A percentile compares a stretch with the other conserved stretches of the same genome.
phyloP scores from a whole-genome alignment of 2,797 vertebrate species.

The Cacajao melanocephalus region DNA sequence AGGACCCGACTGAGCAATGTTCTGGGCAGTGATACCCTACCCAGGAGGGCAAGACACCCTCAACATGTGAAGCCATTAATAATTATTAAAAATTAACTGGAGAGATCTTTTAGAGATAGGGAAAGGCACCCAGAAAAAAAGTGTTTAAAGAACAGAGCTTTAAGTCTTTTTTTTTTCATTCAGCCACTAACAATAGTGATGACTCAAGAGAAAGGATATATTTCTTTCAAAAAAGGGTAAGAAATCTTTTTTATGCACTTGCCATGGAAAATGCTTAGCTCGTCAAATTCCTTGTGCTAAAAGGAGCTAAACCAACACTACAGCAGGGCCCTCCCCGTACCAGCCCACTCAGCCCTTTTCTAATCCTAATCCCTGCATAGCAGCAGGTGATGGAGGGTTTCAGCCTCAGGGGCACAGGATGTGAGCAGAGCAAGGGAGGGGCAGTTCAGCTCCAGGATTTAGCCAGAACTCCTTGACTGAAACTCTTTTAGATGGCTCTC shows the following conservation, averaged over 20 bases:
- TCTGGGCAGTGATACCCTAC: background rate
- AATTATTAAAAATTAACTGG: slow-evolving; percentile 45
- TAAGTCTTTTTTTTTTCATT: background rate
- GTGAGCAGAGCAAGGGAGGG: too few species aligned
- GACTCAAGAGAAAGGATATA: slow-evolving; percentile 47
- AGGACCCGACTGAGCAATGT: background rate
- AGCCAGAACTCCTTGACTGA: background rate
- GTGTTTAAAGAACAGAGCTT: background rate
- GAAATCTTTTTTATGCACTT: slow-evolving; percentile 49
- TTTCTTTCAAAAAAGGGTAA: slow-evolving; percentile 55
- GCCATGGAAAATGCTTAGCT: slow-evolving; percentile 53
- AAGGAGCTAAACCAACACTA: background rate
- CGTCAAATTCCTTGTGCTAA: slow-evolving; percentile 38
- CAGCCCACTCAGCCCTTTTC: background rate
- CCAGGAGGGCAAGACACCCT: background rate
- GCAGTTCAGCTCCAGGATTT: background rate
- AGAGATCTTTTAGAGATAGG: background rate
- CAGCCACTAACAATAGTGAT: slow-evolving; percentile 31
- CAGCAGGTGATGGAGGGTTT: background rate
- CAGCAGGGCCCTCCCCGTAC: too few species aligned
- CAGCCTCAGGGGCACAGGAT: background rate
- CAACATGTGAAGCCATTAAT: background rate
- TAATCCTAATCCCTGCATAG: background rate
- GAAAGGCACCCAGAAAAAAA: slow-evolving; percentile 27
- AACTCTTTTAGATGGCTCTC: background rate